A percentile compares a stretch with the other conserved stretches of the same genome.
Conservation (phyloP, 2,797 vertebrate species). For the Molossus alvarezi region DNA sequence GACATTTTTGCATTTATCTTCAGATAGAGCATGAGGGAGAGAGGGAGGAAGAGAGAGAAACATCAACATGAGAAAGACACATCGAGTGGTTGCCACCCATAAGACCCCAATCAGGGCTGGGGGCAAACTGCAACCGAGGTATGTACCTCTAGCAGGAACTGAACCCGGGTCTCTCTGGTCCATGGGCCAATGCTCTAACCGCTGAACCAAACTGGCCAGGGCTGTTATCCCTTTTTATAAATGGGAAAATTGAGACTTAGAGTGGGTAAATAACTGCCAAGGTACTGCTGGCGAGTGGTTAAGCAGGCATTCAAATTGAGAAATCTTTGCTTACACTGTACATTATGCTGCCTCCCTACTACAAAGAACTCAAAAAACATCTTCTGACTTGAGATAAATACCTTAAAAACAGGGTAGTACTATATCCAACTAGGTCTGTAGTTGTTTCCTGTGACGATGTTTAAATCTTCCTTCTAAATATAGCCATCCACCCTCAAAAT, state of each 20-base stretch:
- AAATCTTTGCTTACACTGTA: neutral
- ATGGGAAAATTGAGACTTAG: neutral
- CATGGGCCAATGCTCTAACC: too few species aligned
- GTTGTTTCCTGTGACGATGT: neutral
- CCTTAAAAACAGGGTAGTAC: constrained; percentile 48
- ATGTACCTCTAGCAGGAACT: too few species aligned
- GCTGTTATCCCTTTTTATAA: neutral
- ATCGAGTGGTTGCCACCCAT: too few species aligned
- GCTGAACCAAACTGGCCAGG: too few species aligned
- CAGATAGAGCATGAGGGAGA: too few species aligned
- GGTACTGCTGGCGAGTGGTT: neutral
- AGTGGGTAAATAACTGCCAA: neutral
- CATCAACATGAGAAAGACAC: too few species aligned
- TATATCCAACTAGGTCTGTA: neutral
- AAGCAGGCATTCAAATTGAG: neutral
- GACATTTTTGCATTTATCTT: too few species aligned
- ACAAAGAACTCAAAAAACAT: neutral
- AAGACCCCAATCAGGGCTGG: too few species aligned
- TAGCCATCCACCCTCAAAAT: constrained; percentile 21
- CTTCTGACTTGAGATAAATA: constrained; percentile 32
- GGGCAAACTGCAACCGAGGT: too few species aligned
- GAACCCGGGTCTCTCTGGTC: too few species aligned
- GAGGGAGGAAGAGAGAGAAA: too few species aligned
- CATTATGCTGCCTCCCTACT: neutral
- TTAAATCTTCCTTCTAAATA: constrained; percentile 69